Base-by-base conservation (phyloP, 1,140 invertebrate species). In the Brachionus sp. region DNA sequence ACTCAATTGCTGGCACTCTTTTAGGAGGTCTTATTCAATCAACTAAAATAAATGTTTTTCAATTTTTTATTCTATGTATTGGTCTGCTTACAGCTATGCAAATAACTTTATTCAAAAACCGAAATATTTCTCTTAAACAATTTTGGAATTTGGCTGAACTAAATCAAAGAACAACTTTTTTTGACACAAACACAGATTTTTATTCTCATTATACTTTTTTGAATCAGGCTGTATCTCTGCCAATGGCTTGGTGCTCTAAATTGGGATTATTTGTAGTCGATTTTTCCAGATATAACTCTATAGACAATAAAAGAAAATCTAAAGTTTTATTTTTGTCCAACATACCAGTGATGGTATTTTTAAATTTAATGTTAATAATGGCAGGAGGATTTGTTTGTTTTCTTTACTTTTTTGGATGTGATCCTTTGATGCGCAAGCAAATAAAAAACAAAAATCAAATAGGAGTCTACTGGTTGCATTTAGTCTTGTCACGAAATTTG, bases 391-490 rank as follows among this genome's bases (percentile, higher is more conserved):
- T 75, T 19, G 39, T 75, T 23, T 75, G 70, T 39, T 75, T 75
- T 75, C 10, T 75, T 5, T 75, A 75, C 44, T 75, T 75, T 75
- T 46, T 75, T 46, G 70, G 70, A 10, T 75, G 70, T 46, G 70
- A 75, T 75, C 70, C 70, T 10, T 75, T 75, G 9, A 50, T 44
- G 25, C 37, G 42, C 3, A 75, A 75, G 23, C 39, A 75, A 75
- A 75, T 75, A 25, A 19, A 25, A 46, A 75, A 75, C 70, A 75
- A 75, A 75, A 75, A 75, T 75, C 70, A 75, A 75, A 75, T 75
- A 13, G 70, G 70, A 19, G 13, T 75, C 6, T 75, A 75, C 42
- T 75, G 70, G 70, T 19, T 75, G 16, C 23, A 75, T 29, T 75
- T 75, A 6, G 70, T 75, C 46, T 25, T 75, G 13, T 46, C 70